A percentile compares a stretch with the other conserved stretches of the same genome.
Evolutionary conservation across 2,797 vertebrate genomes (phyloP).

Genomic region (Jordanella pulchra): DNA sequence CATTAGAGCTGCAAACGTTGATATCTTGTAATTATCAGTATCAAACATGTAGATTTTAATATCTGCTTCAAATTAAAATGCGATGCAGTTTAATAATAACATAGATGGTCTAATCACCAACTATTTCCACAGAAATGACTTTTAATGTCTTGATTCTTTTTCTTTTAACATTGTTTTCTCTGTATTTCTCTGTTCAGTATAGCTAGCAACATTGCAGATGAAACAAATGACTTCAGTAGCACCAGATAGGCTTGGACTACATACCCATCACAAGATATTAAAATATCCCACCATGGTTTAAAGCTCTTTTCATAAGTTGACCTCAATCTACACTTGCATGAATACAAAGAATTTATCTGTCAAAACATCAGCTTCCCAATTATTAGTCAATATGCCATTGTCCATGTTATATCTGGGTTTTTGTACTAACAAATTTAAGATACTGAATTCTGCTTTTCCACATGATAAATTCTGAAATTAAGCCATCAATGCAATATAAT

Average conservation of each 20-base stretch:
- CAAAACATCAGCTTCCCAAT: neutral
- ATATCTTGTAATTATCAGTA: neutral
- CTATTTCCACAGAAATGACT: neutral
- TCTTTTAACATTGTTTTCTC: slow-evolving; percentile 37
- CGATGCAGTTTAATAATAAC: neutral
- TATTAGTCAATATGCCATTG: neutral
- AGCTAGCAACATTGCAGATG: slow-evolving; percentile 8
- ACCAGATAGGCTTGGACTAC: too few species aligned
- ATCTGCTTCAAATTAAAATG: neutral
- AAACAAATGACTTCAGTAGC: slow-evolving; percentile 57
- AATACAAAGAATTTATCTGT: neutral
- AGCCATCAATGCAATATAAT: neutral
- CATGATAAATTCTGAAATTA: neutral
- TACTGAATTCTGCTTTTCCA: neutral
- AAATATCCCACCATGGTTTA: too few species aligned
- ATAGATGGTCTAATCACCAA: neutral
- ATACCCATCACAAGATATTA: too few species aligned
- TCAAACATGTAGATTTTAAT: neutral
- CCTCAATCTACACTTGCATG: neutral
- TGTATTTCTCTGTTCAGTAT: slow-evolving; percentile 68
- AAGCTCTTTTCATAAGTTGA: neutral
- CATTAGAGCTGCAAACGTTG: neutral
- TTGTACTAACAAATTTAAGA: neutral
- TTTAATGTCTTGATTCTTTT: neutral
- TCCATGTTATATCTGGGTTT: neutral